These are phyloP conservation scores for Eolophus roseicapilla DNA, from an alignment of 2,113 vertebrate genomes.

Conservation along the genomic window DNA sequence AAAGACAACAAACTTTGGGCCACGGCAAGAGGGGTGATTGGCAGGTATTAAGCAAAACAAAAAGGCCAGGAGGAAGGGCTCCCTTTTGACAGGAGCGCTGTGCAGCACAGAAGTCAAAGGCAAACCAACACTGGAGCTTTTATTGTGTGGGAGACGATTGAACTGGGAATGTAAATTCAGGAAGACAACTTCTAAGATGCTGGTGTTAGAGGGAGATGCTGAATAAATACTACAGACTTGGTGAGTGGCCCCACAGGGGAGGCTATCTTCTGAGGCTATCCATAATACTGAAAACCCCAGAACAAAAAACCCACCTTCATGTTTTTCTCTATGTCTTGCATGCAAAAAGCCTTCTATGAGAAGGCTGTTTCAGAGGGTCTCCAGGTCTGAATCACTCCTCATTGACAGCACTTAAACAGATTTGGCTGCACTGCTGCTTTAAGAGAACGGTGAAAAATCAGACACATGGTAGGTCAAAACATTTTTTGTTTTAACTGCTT, in stretches of 20 bases:
- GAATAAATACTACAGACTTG: not conserved
- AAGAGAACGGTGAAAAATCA: not conserved
- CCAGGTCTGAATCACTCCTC: not conserved
- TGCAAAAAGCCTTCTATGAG: not conserved
- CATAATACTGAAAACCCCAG: not conserved
- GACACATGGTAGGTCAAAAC: not conserved
- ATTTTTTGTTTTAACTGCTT: not conserved
- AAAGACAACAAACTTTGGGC: slow-evolving; percentile 74
- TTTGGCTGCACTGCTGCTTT: not conserved
- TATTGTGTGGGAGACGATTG: not conserved
- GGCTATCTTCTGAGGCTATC: not conserved
- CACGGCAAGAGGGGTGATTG: slow-evolving; percentile 43
- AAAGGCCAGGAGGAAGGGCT: slow-evolving; percentile 14
- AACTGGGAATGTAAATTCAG: slow-evolving; percentile 16
- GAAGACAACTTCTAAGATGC: not conserved
- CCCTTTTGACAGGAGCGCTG: not conserved
- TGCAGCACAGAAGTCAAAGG: not conserved
- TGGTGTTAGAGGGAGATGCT: not conserved
- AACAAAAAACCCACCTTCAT: not conserved
- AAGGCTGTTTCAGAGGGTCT: not conserved
- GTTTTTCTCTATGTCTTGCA: not conserved
- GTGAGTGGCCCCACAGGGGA: not conserved
- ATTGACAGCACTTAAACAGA: accelerated
- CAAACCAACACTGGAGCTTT: slow-evolving; percentile 35
- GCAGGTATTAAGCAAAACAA: slow-evolving; percentile 59